Evolutionary conservation across 2,888 invertebrate genomes (phyloP).

Genomic region (Drosophila stalkeri): DNA sequence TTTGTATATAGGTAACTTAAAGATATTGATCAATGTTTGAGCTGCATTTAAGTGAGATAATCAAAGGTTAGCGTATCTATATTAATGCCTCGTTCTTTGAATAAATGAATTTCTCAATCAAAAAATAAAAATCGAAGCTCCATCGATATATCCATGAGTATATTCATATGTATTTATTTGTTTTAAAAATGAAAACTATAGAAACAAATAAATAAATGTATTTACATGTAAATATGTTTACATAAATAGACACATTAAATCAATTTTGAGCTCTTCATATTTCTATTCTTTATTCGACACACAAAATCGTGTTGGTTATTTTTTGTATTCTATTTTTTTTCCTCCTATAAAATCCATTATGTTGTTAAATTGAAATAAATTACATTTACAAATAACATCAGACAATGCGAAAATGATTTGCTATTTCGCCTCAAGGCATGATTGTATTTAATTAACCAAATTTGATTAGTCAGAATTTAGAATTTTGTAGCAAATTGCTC

Average conservation of each 20-base stretch:
- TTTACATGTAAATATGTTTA: too few species aligned
- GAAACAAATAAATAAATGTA: neutral
- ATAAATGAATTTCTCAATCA: too few species aligned
- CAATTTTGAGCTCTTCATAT: neutral
- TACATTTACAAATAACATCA: neutral
- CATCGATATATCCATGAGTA: too few species aligned
- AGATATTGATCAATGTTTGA: neutral
- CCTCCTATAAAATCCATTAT: neutral
- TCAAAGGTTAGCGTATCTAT: neutral
- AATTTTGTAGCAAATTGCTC: neutral
- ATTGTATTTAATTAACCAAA: constrained; percentile 1
- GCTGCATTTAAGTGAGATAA: neutral
- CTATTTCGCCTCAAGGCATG: neutral
- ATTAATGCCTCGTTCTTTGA: too few species aligned
- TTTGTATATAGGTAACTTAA: too few species aligned
- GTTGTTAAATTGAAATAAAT: neutral
- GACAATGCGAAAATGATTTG: neutral
- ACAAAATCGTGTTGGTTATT: neutral
- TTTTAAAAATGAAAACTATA: neutral
- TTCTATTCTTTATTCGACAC: neutral
- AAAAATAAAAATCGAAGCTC: too few species aligned
- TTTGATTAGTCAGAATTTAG: constrained; percentile 7
- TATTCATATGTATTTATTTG: too few species aligned
- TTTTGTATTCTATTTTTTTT: neutral
- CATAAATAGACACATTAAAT: too few species aligned